These are phyloP conservation scores for Anthonomus grandis DNA, from an alignment of 1,140 invertebrate genomes.

Conservation along the genomic window DNA sequence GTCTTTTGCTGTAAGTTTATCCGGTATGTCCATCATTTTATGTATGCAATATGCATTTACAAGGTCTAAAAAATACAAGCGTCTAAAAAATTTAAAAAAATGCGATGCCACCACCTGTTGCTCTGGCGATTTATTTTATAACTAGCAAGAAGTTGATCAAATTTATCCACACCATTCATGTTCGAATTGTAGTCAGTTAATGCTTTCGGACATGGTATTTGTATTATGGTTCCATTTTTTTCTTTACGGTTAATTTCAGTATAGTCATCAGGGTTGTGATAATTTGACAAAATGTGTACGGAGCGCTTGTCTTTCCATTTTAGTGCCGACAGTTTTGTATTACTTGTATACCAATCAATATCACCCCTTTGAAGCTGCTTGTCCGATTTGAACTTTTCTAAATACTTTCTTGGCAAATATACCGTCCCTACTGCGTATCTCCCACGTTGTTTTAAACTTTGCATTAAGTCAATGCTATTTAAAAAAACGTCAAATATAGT, in stretches of 20 bases:
- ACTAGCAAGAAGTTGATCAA: conserved; percentile 28
- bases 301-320: conserved; percentile 21
- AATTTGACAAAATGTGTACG: conserved; percentile 10
- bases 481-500: conserved; percentile 50
- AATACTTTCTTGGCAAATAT: not conserved
- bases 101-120: conserved; percentile 13
- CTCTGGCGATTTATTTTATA: conserved; percentile 20
- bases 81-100: conserved; percentile 22
- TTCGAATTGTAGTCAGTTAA: conserved; percentile 29
- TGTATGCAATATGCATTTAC: conserved; percentile 25
- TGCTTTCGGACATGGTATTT: conserved; percentile 23
- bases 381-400: conserved; percentile 6
- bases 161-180: conserved; percentile 34
- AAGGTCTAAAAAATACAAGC: too few species aligned
- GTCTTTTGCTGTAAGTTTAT: not conserved
- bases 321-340: conserved; percentile 10
- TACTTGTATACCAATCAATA: conserved; percentile 6
- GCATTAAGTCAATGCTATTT: conserved; percentile 41
- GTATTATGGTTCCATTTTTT: not conserved
- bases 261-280: not conserved
- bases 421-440: not conserved
- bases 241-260: conserved; percentile 1
- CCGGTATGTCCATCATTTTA: not conserved
- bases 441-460: conserved; percentile 39
- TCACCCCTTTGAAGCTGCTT: conserved; percentile 3